These are phyloP conservation scores for Nycticebus coucang DNA, from an alignment of 2,113 vertebrate genomes.

Conservation along the genomic window DNA sequence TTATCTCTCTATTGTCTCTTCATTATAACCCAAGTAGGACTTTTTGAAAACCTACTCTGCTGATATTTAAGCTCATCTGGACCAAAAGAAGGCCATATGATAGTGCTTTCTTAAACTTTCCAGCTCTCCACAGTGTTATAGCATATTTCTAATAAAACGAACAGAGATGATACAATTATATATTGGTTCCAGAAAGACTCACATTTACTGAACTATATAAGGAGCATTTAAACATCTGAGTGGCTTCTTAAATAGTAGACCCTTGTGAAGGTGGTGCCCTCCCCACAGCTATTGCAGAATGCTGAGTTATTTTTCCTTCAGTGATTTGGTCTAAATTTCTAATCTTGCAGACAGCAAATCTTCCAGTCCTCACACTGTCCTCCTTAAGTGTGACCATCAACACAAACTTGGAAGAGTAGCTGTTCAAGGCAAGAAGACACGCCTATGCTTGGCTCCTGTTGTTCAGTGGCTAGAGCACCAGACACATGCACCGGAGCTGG, in stretches of 20 bases:
- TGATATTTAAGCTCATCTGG: constrained; percentile 5
- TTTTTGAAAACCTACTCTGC: neutral
- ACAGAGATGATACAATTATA: neutral
- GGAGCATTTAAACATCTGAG: neutral
- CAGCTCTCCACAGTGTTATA: neutral
- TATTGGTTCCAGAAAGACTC: neutral
- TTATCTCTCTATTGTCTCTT: neutral
- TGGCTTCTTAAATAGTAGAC: neutral
- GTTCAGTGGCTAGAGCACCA: too few species aligned
- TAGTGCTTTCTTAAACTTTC: neutral
- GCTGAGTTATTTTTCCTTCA: neutral
- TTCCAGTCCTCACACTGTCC: neutral
- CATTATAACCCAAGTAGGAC: neutral
- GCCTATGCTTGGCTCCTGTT: neutral
- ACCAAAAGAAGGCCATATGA: neutral
- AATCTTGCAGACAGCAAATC: neutral
- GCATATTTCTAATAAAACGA: neutral
- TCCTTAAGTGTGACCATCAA: neutral
- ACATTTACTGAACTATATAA: neutral
- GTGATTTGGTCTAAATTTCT: neutral
- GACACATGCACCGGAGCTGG: too few species aligned
- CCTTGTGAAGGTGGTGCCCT: neutral
- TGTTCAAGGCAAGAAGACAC: neutral
- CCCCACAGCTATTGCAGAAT: neutral
- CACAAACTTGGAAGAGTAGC: neutral